Evolutionary conservation across 2,888 invertebrate genomes (phyloP), one percentile per base, ranked within the genome.

Genomic region (Athetis lepigone): DNA sequence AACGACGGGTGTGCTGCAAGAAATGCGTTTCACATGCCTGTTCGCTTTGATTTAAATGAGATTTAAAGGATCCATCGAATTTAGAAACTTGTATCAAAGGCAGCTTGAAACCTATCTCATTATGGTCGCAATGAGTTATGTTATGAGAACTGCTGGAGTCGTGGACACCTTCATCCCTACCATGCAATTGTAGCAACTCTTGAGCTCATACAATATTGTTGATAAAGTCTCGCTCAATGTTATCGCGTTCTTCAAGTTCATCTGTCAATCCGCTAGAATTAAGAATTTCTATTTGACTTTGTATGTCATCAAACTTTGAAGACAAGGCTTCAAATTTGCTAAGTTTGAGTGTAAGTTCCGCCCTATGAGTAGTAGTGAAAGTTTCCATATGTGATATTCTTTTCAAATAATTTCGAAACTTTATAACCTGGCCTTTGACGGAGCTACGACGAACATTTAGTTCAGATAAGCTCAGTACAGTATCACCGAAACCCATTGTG

Each of bases 341-440:
- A 25, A n/a, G 43, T 25, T 9, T 45, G 16, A 25, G 18, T 46
- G 23, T 29, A 27, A 51, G 18, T 39, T 51, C 25, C 18, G 25
- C 39, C 51, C 25, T 51, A n/a, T 51, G 39, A 18, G 51, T 51
- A 18, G 25, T 25, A 39, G 25, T 37, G 37, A 51, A 51, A 37
- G 25, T 52, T 2, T 52, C 51, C 5, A 52, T 9, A 0, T 13
- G 25, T 9, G 27, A 40, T 40, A 52, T 52, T 29, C 42, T 50
- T 29, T 52, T 29, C 21, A 52, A 52, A 16, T 54, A 42, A 42
- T 33, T 42, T 43, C 7, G n/a, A 43, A 43, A 54, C 6, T 3
- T 54, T n/a, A 29, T 54, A 4, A 54, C 33, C 33, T 54, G 54
- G 11, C 54, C 42, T 29, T 54, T 54, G 29, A 33, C 29, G 29